Evolutionary conservation across 2,888 invertebrate species (phyloP).

Genomic region (Smittia aterrima): DNA sequence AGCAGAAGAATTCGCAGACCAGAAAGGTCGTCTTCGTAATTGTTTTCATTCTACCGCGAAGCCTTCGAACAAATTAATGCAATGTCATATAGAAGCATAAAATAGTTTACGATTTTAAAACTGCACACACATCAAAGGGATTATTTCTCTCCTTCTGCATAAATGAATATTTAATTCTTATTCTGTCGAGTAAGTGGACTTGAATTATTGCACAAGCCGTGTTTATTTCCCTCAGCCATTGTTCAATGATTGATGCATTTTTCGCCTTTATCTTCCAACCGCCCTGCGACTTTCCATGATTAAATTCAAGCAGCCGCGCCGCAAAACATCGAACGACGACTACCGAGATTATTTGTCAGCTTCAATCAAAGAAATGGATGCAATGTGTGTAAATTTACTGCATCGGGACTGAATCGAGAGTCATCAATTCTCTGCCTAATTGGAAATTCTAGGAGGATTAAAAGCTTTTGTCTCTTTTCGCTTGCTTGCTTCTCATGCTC

Average conservation of each 20-base stretch:
- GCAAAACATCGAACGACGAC: background rate
- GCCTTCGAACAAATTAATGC: slow-evolving; percentile 2
- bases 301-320: background rate
- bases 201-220: slow-evolving; percentile 13
- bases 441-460: slow-evolving; percentile 22
- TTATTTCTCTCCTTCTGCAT: slow-evolving; percentile 27
- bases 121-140: slow-evolving; percentile 23
- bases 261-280: slow-evolving; percentile 1
- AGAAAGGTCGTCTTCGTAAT: slow-evolving; percentile 10
- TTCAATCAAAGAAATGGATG: slow-evolving; percentile 27
- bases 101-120: slow-evolving; percentile 24
- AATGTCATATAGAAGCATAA: slow-evolving; percentile 3
- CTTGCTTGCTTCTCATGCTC: background rate
- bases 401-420: background rate
- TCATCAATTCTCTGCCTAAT: slow-evolving; percentile 9
- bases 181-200: slow-evolving; percentile 9
- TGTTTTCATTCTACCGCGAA: background rate
- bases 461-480: background rate
- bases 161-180: slow-evolving; percentile 31
- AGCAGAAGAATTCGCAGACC: background rate
- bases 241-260: slow-evolving; percentile 19
- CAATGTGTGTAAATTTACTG: slow-evolving; percentile 23
- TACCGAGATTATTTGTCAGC: slow-evolving; percentile 31
- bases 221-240: slow-evolving; percentile 15
- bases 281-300: slow-evolving; percentile 6